Percentiles rank a stretch among this genome's conserved stretches.
These are phyloP conservation scores for Nyctereutes procyonoides DNA, from an alignment of 2,113 vertebrate genomes.

Conservation along the genomic window DNA sequence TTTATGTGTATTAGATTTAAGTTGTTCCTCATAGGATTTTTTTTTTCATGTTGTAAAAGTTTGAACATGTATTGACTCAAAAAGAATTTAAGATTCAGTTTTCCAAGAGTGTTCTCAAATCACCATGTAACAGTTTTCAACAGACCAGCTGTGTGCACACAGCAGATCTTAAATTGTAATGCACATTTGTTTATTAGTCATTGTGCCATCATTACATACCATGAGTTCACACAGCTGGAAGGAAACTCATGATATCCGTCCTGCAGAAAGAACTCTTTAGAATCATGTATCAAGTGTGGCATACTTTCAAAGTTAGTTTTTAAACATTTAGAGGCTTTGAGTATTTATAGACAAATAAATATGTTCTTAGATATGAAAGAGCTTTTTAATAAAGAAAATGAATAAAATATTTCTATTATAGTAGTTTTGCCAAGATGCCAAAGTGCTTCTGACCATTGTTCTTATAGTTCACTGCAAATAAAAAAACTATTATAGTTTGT, in stretches of 20 bases:
- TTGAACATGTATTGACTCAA: constrained; percentile 72
- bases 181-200: background rate
- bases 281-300: background rate
- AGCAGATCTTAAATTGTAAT: background rate
- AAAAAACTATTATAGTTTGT: background rate
- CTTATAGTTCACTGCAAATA: background rate
- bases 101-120: constrained; percentile 73
- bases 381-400: constrained; percentile 38
- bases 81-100: constrained; percentile 45
- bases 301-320: constrained; percentile 19
- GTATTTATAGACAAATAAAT: background rate
- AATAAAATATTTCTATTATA: constrained; percentile 40
- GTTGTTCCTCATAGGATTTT: constrained; percentile 65
- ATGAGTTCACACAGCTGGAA: background rate
- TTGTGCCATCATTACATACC: background rate
- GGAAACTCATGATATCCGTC: background rate
- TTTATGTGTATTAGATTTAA: constrained; percentile 82
- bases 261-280: background rate
- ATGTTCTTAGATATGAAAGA: constrained; percentile 19
- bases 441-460: background rate
- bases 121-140: background rate
- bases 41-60: constrained; percentile 69
- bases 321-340: background rate
- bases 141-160: background rate
- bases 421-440: constrained; percentile 7